phyloP scores from a whole-genome alignment of 2,888 invertebrate genomes.

The Synergus itoensis region DNA sequence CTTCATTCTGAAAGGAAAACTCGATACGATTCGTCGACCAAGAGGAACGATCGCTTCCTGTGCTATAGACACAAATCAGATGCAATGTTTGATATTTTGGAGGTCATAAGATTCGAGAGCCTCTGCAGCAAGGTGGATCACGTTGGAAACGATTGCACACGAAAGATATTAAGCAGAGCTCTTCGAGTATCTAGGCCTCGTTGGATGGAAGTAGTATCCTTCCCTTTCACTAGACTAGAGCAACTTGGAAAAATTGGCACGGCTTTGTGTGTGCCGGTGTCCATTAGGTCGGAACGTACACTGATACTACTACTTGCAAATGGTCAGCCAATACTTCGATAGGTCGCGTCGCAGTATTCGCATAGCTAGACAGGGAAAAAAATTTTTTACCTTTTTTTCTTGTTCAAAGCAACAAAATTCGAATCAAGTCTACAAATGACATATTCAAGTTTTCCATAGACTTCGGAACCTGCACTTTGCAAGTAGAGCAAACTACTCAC shows the following conservation, averaged over 20 bases:
- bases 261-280: constrained; percentile 51
- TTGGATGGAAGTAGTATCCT: constrained; percentile 58
- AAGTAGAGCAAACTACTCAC: neutral
- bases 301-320: constrained; percentile 51
- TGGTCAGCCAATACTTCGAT: neutral
- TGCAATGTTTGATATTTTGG: constrained; percentile 3
- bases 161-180: constrained; percentile 48
- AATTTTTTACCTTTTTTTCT: constrained; percentile 3
- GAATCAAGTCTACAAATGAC: neutral
- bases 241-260: constrained; percentile 61
- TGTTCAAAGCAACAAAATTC: neutral
- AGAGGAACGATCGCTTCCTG: neutral
- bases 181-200: constrained; percentile 63
- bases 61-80: constrained; percentile 6
- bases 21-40: neutral
- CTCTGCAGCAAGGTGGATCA: neutral
- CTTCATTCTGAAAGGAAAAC: constrained; percentile 42
- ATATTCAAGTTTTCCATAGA: neutral
- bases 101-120: constrained; percentile 9
- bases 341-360: too few species aligned
- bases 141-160: constrained; percentile 41
- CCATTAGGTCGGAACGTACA: constrained; percentile 67
- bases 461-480: neutral
- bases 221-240: constrained; percentile 70
- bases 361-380: neutral